These are phyloP conservation scores for Chaetogeoica ovagalla DNA, from an alignment of 2,888 invertebrate species.

Conservation along the genomic window DNA sequence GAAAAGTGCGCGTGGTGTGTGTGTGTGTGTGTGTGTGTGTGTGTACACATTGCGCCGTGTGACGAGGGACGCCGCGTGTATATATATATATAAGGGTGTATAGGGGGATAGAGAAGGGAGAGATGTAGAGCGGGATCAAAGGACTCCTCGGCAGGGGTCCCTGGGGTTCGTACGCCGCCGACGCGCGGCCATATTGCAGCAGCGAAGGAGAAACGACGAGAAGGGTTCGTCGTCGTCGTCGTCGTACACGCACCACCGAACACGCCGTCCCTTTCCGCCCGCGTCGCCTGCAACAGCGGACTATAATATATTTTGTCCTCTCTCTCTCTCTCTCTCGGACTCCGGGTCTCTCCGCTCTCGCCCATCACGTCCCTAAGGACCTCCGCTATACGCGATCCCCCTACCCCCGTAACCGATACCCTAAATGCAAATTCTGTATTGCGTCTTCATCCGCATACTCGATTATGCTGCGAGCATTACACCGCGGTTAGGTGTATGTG, in stretches of 20 bases:
- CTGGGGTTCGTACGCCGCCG: slow-evolving; percentile 18
- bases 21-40: not conserved
- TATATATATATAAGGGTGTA: slow-evolving; percentile 12
- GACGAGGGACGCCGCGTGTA: slow-evolving; percentile 5
- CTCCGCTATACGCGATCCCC: no score
- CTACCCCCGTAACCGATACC: no score
- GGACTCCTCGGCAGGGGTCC: slow-evolving; percentile 26
- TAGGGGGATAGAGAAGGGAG: no score
- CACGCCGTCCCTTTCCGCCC: not conserved
- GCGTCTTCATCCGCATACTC: not conserved
- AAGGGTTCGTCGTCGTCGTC: slow-evolving; percentile 34
- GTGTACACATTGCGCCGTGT: not conserved
- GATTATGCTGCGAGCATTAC: slow-evolving; percentile 4
- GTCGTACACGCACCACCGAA: slow-evolving; percentile 27
- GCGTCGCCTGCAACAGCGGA: not conserved
- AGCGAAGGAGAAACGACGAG: not conserved
- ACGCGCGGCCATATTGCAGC: slow-evolving; percentile 27
- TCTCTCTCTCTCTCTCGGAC: no score
- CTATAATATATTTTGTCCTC: not conserved
- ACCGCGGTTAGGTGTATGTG: not conserved
- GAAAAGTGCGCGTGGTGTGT: not conserved
- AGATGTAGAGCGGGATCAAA: slow-evolving; percentile 27
- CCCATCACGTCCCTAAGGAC: no score
- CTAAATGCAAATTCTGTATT: no score
- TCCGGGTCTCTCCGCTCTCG: no score